Percentiles rank a stretch among this genome's conserved stretches.
Conservation (phyloP, 2,113 vertebrate genomes). For the Ictalurus furcatus region DNA sequence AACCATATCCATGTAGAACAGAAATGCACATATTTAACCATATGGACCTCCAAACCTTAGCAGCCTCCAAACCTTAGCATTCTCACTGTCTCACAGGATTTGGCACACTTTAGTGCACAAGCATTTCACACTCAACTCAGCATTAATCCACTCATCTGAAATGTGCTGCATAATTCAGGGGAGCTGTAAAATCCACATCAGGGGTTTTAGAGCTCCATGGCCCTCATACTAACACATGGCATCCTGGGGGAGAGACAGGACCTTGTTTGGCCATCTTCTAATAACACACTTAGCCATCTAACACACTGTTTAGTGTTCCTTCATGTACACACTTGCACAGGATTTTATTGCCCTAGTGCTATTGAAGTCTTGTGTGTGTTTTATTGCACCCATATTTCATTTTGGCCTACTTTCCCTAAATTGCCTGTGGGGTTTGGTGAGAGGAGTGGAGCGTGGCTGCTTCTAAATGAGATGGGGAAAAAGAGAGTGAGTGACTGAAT, state of each 20-base stretch:
- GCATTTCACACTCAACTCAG: neutral
- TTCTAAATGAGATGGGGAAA: slow-evolving; percentile 67
- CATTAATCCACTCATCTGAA: neutral
- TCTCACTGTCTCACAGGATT: neutral
- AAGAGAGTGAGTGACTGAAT: slow-evolving; percentile 3
- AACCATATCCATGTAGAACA: too few relatives aligned
- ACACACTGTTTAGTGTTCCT: slow-evolving; percentile 51
- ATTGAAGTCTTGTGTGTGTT: slow-evolving; percentile 74
- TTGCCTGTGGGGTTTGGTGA: slow-evolving; percentile 75
- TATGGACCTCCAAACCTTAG: neutral
- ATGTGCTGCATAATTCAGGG: slow-evolving; percentile 16
- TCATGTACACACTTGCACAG: slow-evolving; percentile 54
- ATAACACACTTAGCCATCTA: slow-evolving; percentile 53
- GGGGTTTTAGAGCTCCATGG: neutral
- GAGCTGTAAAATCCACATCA: neutral
- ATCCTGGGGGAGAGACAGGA: slow-evolving; percentile 34
- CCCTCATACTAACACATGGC: neutral
- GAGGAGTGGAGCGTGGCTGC: slow-evolving; percentile 70
- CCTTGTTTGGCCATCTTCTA: slow-evolving; percentile 45
- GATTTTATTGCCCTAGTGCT: slow-evolving; percentile 68
- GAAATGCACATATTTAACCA: neutral
- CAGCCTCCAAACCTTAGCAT: neutral
- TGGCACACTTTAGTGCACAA: neutral
- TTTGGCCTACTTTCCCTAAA: slow-evolving; percentile 78
- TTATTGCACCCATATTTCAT: slow-evolving; percentile 81